Evolutionary conservation across 2,888 invertebrate genomes (phyloP), one percentile per base, ranked within the genome.

Genomic region (Eupithecia inturbata): DNA sequence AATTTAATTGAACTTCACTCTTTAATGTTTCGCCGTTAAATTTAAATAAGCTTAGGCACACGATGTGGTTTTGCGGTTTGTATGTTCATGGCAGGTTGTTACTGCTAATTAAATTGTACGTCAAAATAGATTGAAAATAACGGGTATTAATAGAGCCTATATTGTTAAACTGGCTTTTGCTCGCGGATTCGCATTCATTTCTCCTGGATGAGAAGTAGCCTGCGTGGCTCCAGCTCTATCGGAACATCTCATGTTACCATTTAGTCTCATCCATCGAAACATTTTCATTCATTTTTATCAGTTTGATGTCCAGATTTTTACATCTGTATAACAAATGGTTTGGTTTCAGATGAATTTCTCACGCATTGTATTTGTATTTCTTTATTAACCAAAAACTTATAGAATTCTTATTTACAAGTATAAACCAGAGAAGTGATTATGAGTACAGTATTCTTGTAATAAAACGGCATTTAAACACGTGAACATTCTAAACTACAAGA

Each of bases 11-110:
- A 71, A 67, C 39, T 71, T n/a, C 31, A 64, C 71, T 57, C 71
- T 71, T 70, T 63, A 67, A 67, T 71, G 71, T 57, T 71, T 57
- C 67, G 41, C 28, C 60, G 39, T 71, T 67, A 71, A 71, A 64
- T 70, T 70, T 64, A 45, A 22, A 22, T 63, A 63, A 33, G 7
- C 36, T 49, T 36, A 9, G 9, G 36, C 49, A 70, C 63, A 64
- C 64, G 63, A 36, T 28, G 28, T 28, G 39, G 41, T 57, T 57
- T 60, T 31, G 62, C 26, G 31, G 62, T 62, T 31, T 19, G 1
- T 7, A 0, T 31, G 62, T 26, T 12, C n/a, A 26, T 31, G 45
- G 31, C 53, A n/a, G 36, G 16, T 67, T 60, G 60, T 60, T 39
- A 22, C 12, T 26, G 26, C n/a, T 26, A 57, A 57, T 57, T 22